Base-by-base conservation (phyloP, 2,113 vertebrate species). In the Clarias gariepinus region DNA sequence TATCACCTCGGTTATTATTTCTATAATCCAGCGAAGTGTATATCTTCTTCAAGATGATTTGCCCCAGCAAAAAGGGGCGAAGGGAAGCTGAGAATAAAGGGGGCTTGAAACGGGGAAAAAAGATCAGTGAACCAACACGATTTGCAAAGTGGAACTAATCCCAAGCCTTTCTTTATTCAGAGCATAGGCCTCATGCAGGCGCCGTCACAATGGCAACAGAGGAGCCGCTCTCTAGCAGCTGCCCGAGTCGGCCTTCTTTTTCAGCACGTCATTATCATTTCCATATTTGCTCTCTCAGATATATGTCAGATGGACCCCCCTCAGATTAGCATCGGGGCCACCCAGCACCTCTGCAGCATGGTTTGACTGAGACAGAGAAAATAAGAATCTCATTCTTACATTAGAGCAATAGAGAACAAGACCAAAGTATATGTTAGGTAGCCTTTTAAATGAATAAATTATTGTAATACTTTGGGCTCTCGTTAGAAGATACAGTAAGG, bases 291-390 rank as follows among this genome's bases (percentile, higher is more conserved):
- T 95, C 94, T 93, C 92, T 91, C 94, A 94, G 89, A 91, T 94
- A 88, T 92, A 93, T 91, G 91, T 94, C 93, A 25, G 73, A 63
- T 53, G 33, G 85, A 73, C 83, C 58, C 81, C 84, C 86, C 85
- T 93, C 94, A 95, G 95, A 96, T 94, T 95, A 95, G 95, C 93
- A 93, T 89, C 91, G 94, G 91, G 95, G 91, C 95, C 95, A 95
- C 96, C 95, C 94, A 95, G 93, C 47, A 92, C 55, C 47, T 69
- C 92, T 93, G 94, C 25, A 25, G 9, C 66, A 36, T 7, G 10
- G 28, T 79, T 79, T 58, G 28, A 61, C 64, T 55, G 94, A 85
- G 60, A n/a, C 47, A 30, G 1, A 77, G 60, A 77, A 28, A 30
- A 3, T 52, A 12, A 18, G 36, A 77, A 63, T 55, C 61, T 64